Evolutionary conservation across 1,140 invertebrate genomes (phyloP), one percentile per base, ranked within the genome.

Genomic region (Parapsyche elsis): DNA sequence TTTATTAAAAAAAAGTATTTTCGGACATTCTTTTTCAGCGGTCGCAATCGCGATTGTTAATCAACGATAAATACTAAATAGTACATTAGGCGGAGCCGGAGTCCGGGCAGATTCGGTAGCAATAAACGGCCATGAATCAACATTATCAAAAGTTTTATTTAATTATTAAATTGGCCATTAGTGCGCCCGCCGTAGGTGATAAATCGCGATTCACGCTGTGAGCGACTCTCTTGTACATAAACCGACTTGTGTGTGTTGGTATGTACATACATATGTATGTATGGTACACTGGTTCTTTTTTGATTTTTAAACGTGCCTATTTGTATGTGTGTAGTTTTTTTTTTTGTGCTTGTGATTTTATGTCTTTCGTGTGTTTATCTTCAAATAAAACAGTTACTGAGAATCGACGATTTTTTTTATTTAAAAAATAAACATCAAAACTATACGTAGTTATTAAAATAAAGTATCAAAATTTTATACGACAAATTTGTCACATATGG

Each of bases 201-300:
- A 67, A 67, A 67, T 67, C 64, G 64, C 64, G 64, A 67, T 67
- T 67, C 64, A 67, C 64, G 64, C 64, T 67, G 64, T 26, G 64
- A 67, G 24, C n/a, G 4, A 64, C 53, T 9, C 59, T 61, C 14
- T 21, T 21, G 19, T 61, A 23, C 16, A 46, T 46, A 53, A 53
- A 1, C 2, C 12, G 12, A 53, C 49, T n/a, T n/a, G 16, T 23
- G 10, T 23, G 49, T 53, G 2, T 53, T 53, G n/a, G 21, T 24
- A 19, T 24, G 59, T 24, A 19, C 24, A 23, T 67, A 26, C 0
- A 14, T 9, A 12, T 19, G 59, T 61, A 19, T 61, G 59, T 61
- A 23, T 61, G 59, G 2, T 14, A 53, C 49, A 38, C 30, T 38
- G 30, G 30, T 38, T 38, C 30, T 38, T 38, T n/a, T n/a, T 38